Base-by-base conservation (phyloP, 2,888 invertebrate genomes). In the Dioctria linearis region DNA sequence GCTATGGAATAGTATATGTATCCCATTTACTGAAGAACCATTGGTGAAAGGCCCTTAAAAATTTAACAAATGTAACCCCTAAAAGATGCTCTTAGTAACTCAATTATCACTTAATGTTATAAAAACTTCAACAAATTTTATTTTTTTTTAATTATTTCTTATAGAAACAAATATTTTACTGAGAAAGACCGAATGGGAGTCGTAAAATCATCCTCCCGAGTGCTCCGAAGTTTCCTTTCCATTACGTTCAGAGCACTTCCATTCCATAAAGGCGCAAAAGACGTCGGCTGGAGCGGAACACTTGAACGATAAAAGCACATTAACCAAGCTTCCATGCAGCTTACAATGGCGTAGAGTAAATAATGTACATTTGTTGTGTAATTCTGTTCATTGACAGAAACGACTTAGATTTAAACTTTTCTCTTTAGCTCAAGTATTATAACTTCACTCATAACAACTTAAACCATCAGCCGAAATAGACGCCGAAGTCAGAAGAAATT, bases 401-500 rank as follows among this genome's bases (percentile, higher is more conserved):
- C 73, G 59, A 73, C 42, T 73, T 57, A 57, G 73, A 73, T 73
- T 73, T 54, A 73, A 73, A 73, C 73, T 73, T 73, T 73, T 73
- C 73, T 73, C 73, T 73, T 73, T 61, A 61, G 61, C 73, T 11
- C 13, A 5, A 73, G 73, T 61, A 73, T 73, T 54, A 73, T 73
- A 73, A 73, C 73, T 73, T 73, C 57, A 57, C 73, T 59, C 73
- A 73, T 73, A 73, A 73, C 73, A 73, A 73, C 57, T 73, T 59
- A 40, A 13, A 57, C 73, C 57, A 73, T 73, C 69, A 73, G 51
- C 42, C 73, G 73, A 59, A 73, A 73, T 59, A 51, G 69, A 69
- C 54, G 51, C 69, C 25, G 51, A 69, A 51, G 25, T 51, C 13
- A 5, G 51, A 6, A 39, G 13, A 73, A 73, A 73, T 73, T 73